Percentiles rank a stretch among this genome's conserved stretches.
Evolutionary conservation across 1,140 invertebrate species (phyloP).

Genomic region (Platorchestia sp.): DNA sequence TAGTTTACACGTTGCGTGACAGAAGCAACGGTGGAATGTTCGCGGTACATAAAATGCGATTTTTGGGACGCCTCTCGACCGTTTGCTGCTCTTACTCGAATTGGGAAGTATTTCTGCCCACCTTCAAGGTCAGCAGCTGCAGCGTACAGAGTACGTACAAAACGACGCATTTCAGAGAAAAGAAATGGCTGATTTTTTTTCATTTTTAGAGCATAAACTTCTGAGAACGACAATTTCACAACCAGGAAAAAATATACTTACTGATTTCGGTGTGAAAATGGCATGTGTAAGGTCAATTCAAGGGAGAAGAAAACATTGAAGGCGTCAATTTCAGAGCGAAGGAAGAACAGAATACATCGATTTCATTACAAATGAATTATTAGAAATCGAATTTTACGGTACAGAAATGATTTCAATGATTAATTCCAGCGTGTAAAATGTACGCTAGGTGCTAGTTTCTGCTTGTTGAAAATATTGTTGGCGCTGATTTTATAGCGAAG

Average conservation of each 20-base stretch:
- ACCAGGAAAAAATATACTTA: too few relatives aligned
- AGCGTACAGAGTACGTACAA: background rate
- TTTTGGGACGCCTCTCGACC: constrained; percentile 30
- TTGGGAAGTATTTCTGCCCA: background rate
- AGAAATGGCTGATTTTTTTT: too few relatives aligned
- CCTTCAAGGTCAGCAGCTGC: background rate
- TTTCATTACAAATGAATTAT: too few relatives aligned
- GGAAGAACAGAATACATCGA: background rate
- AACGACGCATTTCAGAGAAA: background rate
- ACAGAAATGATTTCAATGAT: too few relatives aligned
- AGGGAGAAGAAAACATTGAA: background rate
- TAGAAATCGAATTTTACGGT: too few relatives aligned
- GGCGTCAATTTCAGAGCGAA: background rate
- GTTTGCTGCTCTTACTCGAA: constrained; percentile 10
- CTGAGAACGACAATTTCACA: too few relatives aligned
- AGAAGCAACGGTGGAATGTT: constrained; percentile 1
- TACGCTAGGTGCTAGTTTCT: too few relatives aligned
- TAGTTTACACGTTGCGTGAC: background rate
- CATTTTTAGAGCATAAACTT: too few relatives aligned
- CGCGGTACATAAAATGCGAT: constrained; percentile 19
- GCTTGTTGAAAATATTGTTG: too few relatives aligned
- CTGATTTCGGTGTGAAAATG: background rate
- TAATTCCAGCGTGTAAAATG: too few relatives aligned
- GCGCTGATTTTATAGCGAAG: too few relatives aligned
- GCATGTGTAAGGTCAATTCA: too few relatives aligned